Evolutionary conservation across 2,888 invertebrate species (phyloP), one percentile per base, ranked within the genome.

Genomic region (Tipula lateralis): DNA sequence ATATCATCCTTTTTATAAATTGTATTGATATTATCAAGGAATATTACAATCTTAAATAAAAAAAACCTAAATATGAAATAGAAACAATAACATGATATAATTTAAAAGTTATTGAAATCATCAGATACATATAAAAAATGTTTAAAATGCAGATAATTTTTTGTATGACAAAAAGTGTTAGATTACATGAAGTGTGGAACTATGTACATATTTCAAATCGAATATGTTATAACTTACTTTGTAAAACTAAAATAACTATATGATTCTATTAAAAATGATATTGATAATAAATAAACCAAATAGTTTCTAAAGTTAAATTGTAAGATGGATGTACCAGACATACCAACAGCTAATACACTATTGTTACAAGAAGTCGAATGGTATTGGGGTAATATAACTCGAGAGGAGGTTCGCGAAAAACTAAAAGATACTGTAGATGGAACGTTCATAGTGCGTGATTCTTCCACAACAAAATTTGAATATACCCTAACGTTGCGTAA

Each of bases 341-440:
- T 24, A 66, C 7, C 66, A 24, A 24, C 66, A 1, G 9, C 66
- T 66, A 66, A 66, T 66, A 66, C 24, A 24, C 24, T 66, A 66
- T 83, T 83, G 24, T 32, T 83, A 16, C 86, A 87, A 86, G 95
- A 96, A 87, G 95, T 95, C 2, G 97, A 97, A 88, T 98, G 99
- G 98, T 98, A 97, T 90, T 99, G 98, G 98, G 98, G 98, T 36
- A 96, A 96, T 88, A 96, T 98, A 87, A 95, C 95, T 84, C 93
- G 97, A 85, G 98, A 98, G 89, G 97, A 98, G 89, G 98, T 97
- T 0, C 97, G 96, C 89, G 97, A 97, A 88, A 96, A 97, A 89
- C 91, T 99, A 87, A 93, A 95, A 87, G 96, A 98, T 87, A 94
- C 96, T 36, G 95, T 96, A 83, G 99, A 99, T 91, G 99, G 99